Conservation (phyloP, 2,888 invertebrate species). For the Brenthis hecate region DNA sequence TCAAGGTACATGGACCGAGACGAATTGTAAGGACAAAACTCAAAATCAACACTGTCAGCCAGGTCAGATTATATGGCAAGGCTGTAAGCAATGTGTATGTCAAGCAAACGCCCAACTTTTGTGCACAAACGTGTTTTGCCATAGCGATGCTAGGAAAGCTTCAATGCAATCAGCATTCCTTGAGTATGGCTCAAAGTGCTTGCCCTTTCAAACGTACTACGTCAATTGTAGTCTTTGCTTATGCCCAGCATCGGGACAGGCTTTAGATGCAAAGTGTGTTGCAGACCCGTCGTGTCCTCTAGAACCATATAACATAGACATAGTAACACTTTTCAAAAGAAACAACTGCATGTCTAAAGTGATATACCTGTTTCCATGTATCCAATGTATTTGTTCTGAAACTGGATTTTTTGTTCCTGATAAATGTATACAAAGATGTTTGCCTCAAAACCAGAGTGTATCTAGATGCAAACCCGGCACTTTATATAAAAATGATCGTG, state of each 20-base stretch:
- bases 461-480: slow-evolving; percentile 58
- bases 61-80: slow-evolving; percentile 63
- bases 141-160: slow-evolving; percentile 40
- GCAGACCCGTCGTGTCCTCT: slow-evolving; percentile 58
- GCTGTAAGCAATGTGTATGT: slow-evolving; percentile 68
- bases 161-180: slow-evolving; percentile 25
- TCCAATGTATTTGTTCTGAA: slow-evolving; percentile 67
- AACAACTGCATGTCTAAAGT: slow-evolving; percentile 68
- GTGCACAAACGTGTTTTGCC: slow-evolving; percentile 57
- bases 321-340: slow-evolving; percentile 40
- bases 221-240: slow-evolving; percentile 68
- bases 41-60: slow-evolving; percentile 56
- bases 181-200: slow-evolving; percentile 51
- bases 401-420: slow-evolving; percentile 56
- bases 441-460: slow-evolving; percentile 28
- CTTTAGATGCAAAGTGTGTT: slow-evolving; percentile 64
- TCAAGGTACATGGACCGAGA: slow-evolving; percentile 58
- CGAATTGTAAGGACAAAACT: slow-evolving; percentile 51
- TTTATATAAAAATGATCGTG: slow-evolving; percentile 62
- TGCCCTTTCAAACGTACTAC: slow-evolving; percentile 65
- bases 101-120: slow-evolving; percentile 58
- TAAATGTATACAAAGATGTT: slow-evolving; percentile 66
- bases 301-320: slow-evolving; percentile 41
- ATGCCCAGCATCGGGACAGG: slow-evolving; percentile 65
- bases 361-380: slow-evolving; percentile 67